A percentile compares a stretch with the other conserved stretches of the same genome.
Evolutionary conservation across 2,888 invertebrate genomes (phyloP).

Genomic region (Pollenia amentaria): DNA sequence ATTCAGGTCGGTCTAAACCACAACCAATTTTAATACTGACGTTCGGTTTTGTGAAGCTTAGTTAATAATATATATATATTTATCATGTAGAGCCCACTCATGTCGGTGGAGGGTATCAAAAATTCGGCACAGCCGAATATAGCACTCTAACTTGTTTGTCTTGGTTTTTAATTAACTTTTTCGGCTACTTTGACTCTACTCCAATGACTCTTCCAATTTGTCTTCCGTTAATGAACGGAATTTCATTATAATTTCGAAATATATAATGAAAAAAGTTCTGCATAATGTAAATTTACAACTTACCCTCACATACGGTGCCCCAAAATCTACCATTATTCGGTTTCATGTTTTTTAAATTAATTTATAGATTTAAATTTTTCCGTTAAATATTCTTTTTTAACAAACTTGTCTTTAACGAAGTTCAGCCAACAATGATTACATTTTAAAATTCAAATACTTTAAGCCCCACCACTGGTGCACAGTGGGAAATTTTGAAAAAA

Average conservation of each 20-base stretch:
- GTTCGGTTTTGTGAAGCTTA: too few species aligned
- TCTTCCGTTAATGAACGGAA: constrained; percentile 86
- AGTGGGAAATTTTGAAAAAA: too few species aligned
- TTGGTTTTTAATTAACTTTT: too few species aligned
- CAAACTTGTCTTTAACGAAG: not conserved
- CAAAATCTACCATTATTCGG: constrained; percentile 67
- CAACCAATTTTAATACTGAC: too few species aligned
- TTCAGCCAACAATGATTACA: not conserved
- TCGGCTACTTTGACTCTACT: constrained; percentile 84
- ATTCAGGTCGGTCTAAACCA: too few species aligned
- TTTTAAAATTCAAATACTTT: not conserved
- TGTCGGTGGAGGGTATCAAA: too few species aligned
- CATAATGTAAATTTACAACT: not conserved
- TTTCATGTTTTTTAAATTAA: constrained; percentile 52
- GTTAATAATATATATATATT: too few species aligned
- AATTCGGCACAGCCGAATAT: too few species aligned
- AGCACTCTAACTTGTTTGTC: too few species aligned
- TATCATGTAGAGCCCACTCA: too few species aligned
- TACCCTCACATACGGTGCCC: constrained; percentile 68
- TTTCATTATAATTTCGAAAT: constrained; percentile 81
- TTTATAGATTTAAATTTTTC: not conserved
- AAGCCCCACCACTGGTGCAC: too few species aligned
- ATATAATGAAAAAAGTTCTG: constrained; percentile 63
- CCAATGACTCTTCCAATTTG: constrained; percentile 86
- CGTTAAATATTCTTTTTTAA: not conserved